Conservation (phyloP, 2,113 vertebrate species). For the Vulpes vulpes region DNA sequence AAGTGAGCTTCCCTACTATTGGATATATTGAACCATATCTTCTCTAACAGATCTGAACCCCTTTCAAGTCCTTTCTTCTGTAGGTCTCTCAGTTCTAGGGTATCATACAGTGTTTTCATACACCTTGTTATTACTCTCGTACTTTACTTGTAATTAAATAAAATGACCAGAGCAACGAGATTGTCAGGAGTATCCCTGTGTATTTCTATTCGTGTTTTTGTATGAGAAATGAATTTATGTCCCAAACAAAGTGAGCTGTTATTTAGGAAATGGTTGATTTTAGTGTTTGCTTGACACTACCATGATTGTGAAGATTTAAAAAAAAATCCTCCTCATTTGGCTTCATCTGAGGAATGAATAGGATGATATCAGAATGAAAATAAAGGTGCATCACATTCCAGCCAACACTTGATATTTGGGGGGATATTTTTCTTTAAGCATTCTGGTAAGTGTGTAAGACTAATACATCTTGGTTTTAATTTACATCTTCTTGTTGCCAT, state of each 20-base stretch:
- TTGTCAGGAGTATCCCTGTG: background rate
- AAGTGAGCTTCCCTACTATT: background rate
- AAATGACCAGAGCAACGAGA: background rate
- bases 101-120: background rate
- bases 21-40: background rate
- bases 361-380: background rate
- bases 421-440: background rate
- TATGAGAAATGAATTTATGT: background rate
- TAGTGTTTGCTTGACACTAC: background rate
- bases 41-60: background rate
- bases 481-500: background rate
- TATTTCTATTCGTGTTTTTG: background rate
- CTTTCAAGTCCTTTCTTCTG: background rate
- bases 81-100: background rate
- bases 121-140: background rate
- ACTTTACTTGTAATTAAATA: background rate
- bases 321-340: background rate
- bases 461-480: background rate
- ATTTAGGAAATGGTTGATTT: background rate
- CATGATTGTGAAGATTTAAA: background rate
- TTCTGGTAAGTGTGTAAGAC: background rate
- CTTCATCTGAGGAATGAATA: background rate
- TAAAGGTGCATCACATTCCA: background rate
- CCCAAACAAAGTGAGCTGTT: background rate
- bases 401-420: background rate